These are phyloP conservation scores for Trogon surrucura DNA, from an alignment of 2,113 vertebrate genomes.

Conservation along the genomic window DNA sequence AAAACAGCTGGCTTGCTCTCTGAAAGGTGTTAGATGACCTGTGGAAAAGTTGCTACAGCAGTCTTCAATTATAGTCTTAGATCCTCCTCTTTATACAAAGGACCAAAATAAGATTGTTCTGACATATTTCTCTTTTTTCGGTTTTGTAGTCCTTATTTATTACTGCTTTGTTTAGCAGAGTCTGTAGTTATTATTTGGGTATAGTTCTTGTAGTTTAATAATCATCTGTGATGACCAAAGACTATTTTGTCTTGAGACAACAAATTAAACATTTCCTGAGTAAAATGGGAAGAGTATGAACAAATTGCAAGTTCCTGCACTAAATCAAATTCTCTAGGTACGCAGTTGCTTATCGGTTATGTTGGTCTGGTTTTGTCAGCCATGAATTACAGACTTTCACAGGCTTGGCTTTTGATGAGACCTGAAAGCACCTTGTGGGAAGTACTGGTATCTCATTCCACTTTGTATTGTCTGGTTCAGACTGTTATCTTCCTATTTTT, in stretches of 20 bases:
- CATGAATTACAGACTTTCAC: background rate
- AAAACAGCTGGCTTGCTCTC: background rate
- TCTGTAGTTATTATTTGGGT: background rate
- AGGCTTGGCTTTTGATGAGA: background rate
- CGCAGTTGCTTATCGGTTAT: background rate
- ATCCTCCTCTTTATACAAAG: conserved; percentile 36
- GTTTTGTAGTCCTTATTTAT: background rate
- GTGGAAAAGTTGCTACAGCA: background rate
- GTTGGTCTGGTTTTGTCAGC: background rate
- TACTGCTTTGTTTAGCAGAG: background rate
- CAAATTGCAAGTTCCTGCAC: background rate
- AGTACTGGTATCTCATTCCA: background rate
- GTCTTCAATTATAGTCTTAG: background rate
- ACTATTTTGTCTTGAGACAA: background rate
- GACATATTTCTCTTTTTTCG: background rate
- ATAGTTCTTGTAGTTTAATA: background rate
- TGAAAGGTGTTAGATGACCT: background rate
- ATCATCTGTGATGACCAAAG: background rate
- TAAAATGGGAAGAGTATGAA: background rate
- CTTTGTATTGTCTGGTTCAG: background rate
- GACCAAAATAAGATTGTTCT: conserved; percentile 21
- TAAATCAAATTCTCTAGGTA: background rate
- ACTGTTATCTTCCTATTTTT: background rate
- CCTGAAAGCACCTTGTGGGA: background rate
- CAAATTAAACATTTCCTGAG: background rate